phyloP scores from a whole-genome alignment of 2,113 vertebrate species.

The Oncorhynchus kisutch region DNA sequence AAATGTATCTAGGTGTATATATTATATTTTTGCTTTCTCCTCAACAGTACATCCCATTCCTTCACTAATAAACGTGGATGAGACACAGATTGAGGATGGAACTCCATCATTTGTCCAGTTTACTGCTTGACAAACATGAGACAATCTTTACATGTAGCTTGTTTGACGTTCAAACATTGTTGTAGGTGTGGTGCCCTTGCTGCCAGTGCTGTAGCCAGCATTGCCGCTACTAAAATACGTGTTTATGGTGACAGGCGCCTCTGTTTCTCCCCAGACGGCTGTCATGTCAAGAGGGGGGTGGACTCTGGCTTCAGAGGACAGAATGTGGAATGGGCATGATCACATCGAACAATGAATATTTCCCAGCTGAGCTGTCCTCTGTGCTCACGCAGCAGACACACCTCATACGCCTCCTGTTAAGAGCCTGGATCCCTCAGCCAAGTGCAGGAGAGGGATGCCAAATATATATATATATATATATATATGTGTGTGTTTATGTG shows the following conservation, averaged over 20 bases:
- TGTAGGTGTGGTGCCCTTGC: not conserved
- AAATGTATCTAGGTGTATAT: not conserved
- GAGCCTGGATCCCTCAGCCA: not conserved
- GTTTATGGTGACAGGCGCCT: constrained; percentile 30
- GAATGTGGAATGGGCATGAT: constrained; percentile 1
- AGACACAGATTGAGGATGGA: not conserved
- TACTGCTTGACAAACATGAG: constrained; percentile 22
- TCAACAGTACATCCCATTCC: not conserved
- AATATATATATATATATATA: too few species aligned
- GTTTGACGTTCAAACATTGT: constrained; percentile 26
- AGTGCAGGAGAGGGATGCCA: not conserved
- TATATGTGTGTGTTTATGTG: not conserved
- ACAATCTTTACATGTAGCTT: constrained; percentile 24
- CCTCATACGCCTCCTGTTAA: constrained; percentile 1
- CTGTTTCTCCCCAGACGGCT: not conserved
- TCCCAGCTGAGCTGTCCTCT: constrained; percentile 19
- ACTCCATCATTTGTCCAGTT: constrained; percentile 5
- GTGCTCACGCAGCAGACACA: not conserved
- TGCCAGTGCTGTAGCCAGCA: not conserved
- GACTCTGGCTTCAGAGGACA: not conserved
- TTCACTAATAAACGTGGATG: not conserved
- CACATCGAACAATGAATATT: constrained; percentile 14
- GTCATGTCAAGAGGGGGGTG: not conserved
- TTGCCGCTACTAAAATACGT: not conserved
- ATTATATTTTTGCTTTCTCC: not conserved